Conservation (phyloP, 1,140 invertebrate genomes). For the Drosophila repleta region DNA sequence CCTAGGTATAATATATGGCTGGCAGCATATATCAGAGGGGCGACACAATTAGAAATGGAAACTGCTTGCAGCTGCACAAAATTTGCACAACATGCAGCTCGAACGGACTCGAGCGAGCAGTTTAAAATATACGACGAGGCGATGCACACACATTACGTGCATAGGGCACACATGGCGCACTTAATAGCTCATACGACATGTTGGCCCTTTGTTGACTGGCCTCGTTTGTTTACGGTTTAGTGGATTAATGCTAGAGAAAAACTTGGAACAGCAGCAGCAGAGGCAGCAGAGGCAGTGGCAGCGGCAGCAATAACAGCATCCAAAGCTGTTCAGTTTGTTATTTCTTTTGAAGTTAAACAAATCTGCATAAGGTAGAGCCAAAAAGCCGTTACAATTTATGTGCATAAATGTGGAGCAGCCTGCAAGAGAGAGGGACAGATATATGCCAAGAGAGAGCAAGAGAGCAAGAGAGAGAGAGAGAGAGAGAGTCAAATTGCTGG, state of each 20-base stretch:
- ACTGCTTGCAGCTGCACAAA: conserved; percentile 51
- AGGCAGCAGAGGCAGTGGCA: conserved; percentile 15
- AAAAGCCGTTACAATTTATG: conserved; percentile 76
- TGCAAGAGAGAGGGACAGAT: not conserved
- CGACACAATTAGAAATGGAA: conserved; percentile 55
- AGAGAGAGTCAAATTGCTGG: conserved; percentile 6
- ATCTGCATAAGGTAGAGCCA: conserved; percentile 74
- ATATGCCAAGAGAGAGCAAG: not conserved
- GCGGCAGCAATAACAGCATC: conserved; percentile 41
- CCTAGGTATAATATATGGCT: conserved; percentile 47
- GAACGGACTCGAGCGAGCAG: conserved; percentile 8
- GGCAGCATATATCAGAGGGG: conserved; percentile 41
- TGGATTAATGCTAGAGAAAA: conserved; percentile 68
- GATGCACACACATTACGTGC: conserved; percentile 6
- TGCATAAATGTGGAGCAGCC: conserved; percentile 51
- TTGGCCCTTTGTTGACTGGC: conserved; percentile 72
- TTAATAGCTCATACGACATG: conserved; percentile 78
- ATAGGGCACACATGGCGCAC: conserved; percentile 34
- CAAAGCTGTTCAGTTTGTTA: conserved; percentile 64
- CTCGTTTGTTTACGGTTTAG: conserved; percentile 80
- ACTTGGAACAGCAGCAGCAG: conserved; percentile 24
- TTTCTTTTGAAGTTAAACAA: conserved; percentile 77
- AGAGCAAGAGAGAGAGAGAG: too few species aligned
- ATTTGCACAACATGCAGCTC: conserved; percentile 44
- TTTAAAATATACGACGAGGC: conserved; percentile 61